phyloP scores from a whole-genome alignment of 2,113 vertebrate genomes.

The Heterotis niloticus region DNA sequence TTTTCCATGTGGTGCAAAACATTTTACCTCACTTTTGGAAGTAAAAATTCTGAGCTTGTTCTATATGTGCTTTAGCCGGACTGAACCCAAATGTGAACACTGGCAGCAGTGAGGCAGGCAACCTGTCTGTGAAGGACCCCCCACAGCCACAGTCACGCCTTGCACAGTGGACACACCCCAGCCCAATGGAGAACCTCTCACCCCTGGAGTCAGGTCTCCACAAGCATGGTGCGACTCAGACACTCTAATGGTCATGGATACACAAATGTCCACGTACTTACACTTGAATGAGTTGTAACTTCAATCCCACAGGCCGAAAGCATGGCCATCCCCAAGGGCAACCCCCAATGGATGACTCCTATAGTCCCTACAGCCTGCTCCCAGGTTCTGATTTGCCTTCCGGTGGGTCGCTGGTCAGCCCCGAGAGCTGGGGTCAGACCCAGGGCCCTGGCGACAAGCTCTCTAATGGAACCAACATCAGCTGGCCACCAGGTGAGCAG shows the following conservation, averaged over 20 bases:
- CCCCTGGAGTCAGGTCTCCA: conserved; percentile 84
- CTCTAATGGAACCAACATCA: conserved; percentile 91
- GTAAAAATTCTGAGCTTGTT: not conserved
- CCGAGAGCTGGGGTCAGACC: conserved; percentile 90
- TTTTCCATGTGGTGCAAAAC: no score
- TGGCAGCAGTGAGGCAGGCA: conserved; percentile 86
- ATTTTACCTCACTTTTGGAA: no score
- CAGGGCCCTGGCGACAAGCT: conserved; percentile 88
- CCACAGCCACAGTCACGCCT: conserved; percentile 94
- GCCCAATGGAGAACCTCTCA: conserved; percentile 83
- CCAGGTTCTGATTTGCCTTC: conserved; percentile 80
- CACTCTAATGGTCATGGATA: no score
- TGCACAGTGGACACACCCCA: conserved; percentile 97
- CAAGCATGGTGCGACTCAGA: conserved; percentile 78
- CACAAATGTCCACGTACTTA: not conserved
- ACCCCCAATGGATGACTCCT: conserved; percentile 85
- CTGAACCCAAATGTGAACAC: conserved; percentile 93
- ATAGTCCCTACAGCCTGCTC: conserved; percentile 83
- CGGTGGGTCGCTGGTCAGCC: conserved; percentile 75
- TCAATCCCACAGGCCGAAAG: conserved; percentile 73
- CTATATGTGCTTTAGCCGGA: conserved; percentile 70
- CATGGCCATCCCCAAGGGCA: conserved; percentile 80
- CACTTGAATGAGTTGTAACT: conserved; percentile 58
- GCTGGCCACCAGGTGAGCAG: conserved; percentile 88
- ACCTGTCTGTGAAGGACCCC: conserved; percentile 88